A percentile compares a stretch with the other conserved stretches of the same genome.
These are phyloP conservation scores for Nasonia vitripennis DNA, from an alignment of 1,140 invertebrate species.

Conservation along the genomic window DNA sequence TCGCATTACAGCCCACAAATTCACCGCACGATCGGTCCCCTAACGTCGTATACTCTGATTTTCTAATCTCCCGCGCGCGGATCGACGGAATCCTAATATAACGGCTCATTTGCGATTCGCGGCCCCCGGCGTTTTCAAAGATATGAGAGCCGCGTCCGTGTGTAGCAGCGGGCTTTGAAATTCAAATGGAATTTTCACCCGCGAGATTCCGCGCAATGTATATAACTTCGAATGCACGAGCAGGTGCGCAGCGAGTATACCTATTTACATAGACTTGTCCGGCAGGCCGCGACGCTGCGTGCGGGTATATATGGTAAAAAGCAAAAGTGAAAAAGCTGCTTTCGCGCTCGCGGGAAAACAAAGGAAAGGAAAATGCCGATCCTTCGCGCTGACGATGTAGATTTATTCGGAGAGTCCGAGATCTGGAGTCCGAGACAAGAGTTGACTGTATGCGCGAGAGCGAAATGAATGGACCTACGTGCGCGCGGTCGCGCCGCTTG, in stretches of 20 bases:
- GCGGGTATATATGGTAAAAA: neutral
- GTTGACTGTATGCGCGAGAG: neutral
- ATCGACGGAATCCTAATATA: no score
- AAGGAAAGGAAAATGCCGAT: neutral
- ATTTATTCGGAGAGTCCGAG: neutral
- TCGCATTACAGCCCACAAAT: neutral
- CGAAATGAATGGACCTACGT: conserved; percentile 19
- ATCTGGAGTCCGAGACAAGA: neutral
- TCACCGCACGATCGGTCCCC: conserved; percentile 16
- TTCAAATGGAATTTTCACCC: neutral
- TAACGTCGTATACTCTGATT: conserved; percentile 10
- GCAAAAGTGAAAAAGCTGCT: neutral
- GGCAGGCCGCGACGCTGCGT: neutral
- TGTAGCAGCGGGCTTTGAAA: neutral
- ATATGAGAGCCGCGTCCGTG: neutral
- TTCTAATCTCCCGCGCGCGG: conserved; percentile 16
- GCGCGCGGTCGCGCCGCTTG: neutral
- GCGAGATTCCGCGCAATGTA: no score
- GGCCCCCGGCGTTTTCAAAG: neutral
- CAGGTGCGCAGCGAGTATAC: neutral
- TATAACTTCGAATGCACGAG: neutral
- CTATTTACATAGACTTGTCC: neutral
- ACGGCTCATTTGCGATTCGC: no score
- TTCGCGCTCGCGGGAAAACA: neutral
- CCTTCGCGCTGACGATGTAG: neutral